These are phyloP conservation scores for Ophion obscuratus DNA, from an alignment of 2,888 invertebrate genomes.

Conservation along the genomic window DNA sequence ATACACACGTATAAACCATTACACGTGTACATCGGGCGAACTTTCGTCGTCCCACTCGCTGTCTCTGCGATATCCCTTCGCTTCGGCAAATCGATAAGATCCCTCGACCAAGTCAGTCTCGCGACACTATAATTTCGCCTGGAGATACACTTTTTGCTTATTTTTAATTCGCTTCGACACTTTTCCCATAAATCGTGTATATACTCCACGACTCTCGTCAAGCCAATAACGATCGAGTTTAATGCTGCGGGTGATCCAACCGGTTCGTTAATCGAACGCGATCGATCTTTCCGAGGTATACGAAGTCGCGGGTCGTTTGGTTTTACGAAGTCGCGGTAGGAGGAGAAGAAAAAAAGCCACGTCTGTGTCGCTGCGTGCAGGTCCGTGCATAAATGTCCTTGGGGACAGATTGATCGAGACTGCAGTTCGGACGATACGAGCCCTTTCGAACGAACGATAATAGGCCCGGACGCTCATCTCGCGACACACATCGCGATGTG, in stretches of 20 bases:
- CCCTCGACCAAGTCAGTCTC: constrained; percentile 48
- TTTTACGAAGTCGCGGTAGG: constrained; percentile 54
- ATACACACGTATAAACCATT: background rate
- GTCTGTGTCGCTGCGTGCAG: constrained; percentile 4
- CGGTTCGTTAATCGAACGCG: constrained; percentile 70
- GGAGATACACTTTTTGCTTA: constrained; percentile 30
- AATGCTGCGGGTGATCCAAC: constrained; percentile 59
- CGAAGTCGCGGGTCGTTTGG: constrained; percentile 57
- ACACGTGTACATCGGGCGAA: constrained; percentile 20
- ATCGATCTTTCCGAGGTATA: constrained; percentile 60
- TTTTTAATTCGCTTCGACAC: constrained; percentile 47
- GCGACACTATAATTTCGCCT: constrained; percentile 63
- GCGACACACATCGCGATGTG: constrained; percentile 20
- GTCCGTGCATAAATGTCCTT: constrained; percentile 51
- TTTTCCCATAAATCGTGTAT: constrained; percentile 63
- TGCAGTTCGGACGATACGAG: constrained; percentile 34
- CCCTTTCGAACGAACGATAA: constrained; percentile 54
- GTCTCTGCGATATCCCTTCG: constrained; percentile 63
- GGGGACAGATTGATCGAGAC: constrained; percentile 58
- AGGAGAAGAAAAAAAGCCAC: background rate
- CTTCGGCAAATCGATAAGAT: constrained; percentile 65
- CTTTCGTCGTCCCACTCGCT: constrained; percentile 65
- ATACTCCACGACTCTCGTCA: constrained; percentile 56
- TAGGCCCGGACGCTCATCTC: constrained; percentile 18
- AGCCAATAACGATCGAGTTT: constrained; percentile 66